Evolutionary conservation across 2,797 vertebrate species (phyloP).

Genomic region (Semaprochilodus insignis): DNA sequence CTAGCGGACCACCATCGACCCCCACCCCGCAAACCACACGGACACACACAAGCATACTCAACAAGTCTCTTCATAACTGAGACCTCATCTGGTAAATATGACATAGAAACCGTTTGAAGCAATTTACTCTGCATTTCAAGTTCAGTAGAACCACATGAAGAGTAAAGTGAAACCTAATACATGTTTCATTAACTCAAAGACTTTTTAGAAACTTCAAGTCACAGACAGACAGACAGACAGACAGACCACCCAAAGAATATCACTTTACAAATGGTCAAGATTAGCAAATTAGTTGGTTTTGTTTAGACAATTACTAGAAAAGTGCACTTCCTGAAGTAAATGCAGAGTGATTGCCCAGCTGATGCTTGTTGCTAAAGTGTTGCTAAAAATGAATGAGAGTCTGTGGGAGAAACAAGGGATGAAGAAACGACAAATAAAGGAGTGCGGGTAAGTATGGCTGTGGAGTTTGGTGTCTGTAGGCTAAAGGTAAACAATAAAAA

Average conservation of each 20-base stretch:
- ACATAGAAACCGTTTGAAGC: constrained; percentile 28
- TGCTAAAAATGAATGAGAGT: too few relatives aligned
- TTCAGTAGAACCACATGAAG: constrained; percentile 24
- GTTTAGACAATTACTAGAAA: too few relatives aligned
- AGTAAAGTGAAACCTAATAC: constrained; percentile 19
- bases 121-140: neutral
- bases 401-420: too few relatives aligned
- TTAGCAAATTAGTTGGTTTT: too few relatives aligned
- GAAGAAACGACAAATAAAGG: too few relatives aligned
- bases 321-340: too few relatives aligned
- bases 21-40: constrained; percentile 3
- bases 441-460: too few relatives aligned
- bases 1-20: neutral
- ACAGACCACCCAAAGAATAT: neutral
- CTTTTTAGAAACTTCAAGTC: neutral
- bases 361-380: too few relatives aligned
- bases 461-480: too few relatives aligned
- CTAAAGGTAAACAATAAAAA: too few relatives aligned
- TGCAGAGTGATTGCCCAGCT: too few relatives aligned
- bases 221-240: neutral
- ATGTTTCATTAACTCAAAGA: neutral
- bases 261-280: too few relatives aligned
- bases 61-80: neutral
- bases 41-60: constrained; percentile 2
- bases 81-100: neutral